Conservation (phyloP, 2,797 vertebrate genomes). For the Heliangelus exortis region DNA sequence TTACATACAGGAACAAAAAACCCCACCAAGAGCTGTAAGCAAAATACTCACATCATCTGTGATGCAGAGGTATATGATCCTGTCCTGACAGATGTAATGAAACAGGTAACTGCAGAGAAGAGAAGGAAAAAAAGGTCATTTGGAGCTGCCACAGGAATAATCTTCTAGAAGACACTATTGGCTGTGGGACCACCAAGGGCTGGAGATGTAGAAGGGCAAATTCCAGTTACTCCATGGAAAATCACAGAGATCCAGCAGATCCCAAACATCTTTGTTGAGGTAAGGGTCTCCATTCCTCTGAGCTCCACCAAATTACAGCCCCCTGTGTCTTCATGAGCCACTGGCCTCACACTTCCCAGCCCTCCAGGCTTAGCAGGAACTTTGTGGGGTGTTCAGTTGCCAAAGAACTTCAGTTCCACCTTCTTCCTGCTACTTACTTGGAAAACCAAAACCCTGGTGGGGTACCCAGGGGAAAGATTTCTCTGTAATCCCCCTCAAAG, state of each 20-base stretch:
- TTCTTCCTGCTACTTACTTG: not conserved
- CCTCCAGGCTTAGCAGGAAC: accelerated
- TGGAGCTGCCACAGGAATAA: not conserved
- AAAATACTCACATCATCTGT: slow-evolving; percentile 95
- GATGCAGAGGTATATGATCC: slow-evolving; percentile 98
- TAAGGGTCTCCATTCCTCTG: not conserved
- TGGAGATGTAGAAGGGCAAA: not conserved
- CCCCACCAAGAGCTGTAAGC: not conserved
- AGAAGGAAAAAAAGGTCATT: not conserved
- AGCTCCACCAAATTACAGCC: not conserved
- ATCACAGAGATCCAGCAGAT: not conserved
- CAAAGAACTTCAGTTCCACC: accelerated
- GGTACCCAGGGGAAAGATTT: not conserved
- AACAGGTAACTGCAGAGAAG: slow-evolving; percentile 90
- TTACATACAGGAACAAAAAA: not conserved
- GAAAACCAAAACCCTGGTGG: not conserved
- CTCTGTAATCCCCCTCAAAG: no score
- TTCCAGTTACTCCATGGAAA: not conserved
- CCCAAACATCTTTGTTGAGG: not conserved
- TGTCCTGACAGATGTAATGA: slow-evolving; percentile 98
- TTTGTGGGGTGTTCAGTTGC: not conserved
- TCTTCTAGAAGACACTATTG: not conserved
- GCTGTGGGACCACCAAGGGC: not conserved
- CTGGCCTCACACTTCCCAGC: not conserved
- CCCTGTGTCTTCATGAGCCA: no score